Percentiles rank a stretch among this genome's conserved stretches.
phyloP scores from a whole-genome alignment of 2,797 vertebrate species.

The Phrynocephalus guinanensis region DNA sequence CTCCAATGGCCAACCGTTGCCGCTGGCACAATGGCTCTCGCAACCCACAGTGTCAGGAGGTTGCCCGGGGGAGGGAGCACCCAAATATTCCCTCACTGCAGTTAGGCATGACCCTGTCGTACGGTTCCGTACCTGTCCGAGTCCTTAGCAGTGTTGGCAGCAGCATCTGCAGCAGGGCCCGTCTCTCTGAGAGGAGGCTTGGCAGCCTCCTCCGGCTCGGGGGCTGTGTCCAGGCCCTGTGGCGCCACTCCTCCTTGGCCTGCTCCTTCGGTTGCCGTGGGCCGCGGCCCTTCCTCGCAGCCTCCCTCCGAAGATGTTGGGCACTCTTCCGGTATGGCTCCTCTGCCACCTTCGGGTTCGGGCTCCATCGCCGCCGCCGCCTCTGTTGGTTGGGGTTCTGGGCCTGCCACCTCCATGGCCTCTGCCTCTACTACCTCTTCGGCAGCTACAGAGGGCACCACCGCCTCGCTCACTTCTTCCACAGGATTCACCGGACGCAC shows the following conservation, averaged over 20 bases:
- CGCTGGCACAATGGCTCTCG: not conserved
- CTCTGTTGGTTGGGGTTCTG: accelerated
- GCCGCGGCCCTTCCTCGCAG: not conserved
- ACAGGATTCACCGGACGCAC: not conserved
- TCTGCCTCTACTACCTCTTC: not conserved
- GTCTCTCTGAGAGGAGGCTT: slow-evolving; percentile 31
- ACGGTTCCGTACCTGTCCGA: slow-evolving; percentile 63
- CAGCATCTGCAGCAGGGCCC: not conserved
- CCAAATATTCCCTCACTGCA: too few relatives aligned
- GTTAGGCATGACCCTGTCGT: too few relatives aligned
- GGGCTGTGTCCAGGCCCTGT: not conserved
- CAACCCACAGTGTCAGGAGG: not conserved
- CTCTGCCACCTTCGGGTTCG: accelerated
- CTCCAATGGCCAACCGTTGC: not conserved
- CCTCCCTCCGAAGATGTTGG: slow-evolving; percentile 32
- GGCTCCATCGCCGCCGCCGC: accelerated
- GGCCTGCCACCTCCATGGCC: slow-evolving; percentile 21
- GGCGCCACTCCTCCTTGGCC: not conserved
- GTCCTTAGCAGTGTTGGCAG: slow-evolving; percentile 7
- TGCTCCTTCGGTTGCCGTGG: not conserved
- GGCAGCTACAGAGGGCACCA: not conserved
- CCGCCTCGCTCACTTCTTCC: not conserved
- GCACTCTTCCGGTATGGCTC: not conserved
- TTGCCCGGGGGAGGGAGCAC: too few relatives aligned
- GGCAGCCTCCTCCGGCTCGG: slow-evolving; percentile 31